phyloP scores from a whole-genome alignment of 2,888 invertebrate species.

The Nemurella pictetii region DNA sequence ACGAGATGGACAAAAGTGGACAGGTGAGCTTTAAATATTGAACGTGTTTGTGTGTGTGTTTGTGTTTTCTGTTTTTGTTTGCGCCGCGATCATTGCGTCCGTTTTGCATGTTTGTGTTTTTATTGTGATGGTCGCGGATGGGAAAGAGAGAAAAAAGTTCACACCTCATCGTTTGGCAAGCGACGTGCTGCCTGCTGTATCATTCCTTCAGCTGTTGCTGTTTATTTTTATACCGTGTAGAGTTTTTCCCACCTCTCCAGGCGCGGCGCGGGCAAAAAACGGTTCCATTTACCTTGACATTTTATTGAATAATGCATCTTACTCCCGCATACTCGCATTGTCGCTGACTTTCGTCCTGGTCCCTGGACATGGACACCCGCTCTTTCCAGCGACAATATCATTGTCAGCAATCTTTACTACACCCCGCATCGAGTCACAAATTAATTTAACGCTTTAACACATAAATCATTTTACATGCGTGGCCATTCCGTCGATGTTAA shows the following conservation, averaged over 20 bases:
- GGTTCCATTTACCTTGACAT: background rate
- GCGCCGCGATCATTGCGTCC: background rate
- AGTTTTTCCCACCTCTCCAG: background rate
- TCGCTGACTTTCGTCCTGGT: no score
- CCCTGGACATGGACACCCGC: background rate
- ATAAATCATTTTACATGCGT: background rate
- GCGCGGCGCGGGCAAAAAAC: background rate
- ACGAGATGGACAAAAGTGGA: slow-evolving; percentile 95
- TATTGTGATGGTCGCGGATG: background rate
- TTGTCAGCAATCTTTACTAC: background rate
- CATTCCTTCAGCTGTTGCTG: background rate
- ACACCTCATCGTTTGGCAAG: background rate
- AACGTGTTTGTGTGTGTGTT: background rate
- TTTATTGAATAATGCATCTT: background rate
- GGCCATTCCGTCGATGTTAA: background rate
- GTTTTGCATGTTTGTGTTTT: background rate
- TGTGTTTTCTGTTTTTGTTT: background rate
- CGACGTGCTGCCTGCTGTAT: background rate
- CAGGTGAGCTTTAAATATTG: slow-evolving; percentile 68
- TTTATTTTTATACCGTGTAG: background rate
- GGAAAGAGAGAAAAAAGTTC: background rate
- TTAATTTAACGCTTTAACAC: background rate
- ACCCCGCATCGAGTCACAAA: background rate
- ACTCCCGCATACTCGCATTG: background rate
- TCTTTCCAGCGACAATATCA: background rate